phyloP scores from a whole-genome alignment of 2,113 vertebrate genomes.

The Peucedramus taeniatus region DNA sequence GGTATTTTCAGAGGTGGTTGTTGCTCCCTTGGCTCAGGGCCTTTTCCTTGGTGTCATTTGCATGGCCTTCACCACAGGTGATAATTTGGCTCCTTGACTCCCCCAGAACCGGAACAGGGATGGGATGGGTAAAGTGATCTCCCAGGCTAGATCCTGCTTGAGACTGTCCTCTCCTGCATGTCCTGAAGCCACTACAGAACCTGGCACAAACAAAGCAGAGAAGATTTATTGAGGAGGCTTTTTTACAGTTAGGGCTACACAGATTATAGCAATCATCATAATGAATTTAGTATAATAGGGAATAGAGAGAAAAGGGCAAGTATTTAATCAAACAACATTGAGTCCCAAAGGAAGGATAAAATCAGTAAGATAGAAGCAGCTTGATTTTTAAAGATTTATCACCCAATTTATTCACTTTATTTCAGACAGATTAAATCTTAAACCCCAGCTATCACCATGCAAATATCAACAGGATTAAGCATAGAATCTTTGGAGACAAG shows the following conservation, averaged over 20 bases:
- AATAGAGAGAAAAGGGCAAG: background rate
- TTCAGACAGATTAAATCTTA: background rate
- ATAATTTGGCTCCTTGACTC: background rate
- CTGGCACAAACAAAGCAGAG: background rate
- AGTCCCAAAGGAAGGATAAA: background rate
- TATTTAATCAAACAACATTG: background rate
- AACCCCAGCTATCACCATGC: background rate
- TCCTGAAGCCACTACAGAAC: background rate
- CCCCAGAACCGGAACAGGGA: background rate
- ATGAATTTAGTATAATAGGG: background rate
- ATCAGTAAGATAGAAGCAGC: background rate
- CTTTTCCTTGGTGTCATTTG: background rate
- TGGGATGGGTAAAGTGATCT: background rate
- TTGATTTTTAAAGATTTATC: background rate
- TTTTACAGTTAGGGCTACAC: background rate
- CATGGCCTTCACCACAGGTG: background rate
- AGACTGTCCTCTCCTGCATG: background rate
- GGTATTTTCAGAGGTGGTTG: background rate
- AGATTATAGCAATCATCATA: background rate
- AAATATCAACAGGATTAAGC: slow-evolving; percentile 19
- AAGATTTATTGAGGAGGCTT: background rate
- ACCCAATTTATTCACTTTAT: background rate
- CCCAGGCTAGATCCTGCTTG: background rate
- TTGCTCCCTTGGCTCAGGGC: background rate
- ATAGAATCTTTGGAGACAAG: background rate